Evolutionary conservation across 2,797 vertebrate genomes (phyloP), one percentile per base, ranked within the genome.

Genomic region (Anniella stebbinsi): DNA sequence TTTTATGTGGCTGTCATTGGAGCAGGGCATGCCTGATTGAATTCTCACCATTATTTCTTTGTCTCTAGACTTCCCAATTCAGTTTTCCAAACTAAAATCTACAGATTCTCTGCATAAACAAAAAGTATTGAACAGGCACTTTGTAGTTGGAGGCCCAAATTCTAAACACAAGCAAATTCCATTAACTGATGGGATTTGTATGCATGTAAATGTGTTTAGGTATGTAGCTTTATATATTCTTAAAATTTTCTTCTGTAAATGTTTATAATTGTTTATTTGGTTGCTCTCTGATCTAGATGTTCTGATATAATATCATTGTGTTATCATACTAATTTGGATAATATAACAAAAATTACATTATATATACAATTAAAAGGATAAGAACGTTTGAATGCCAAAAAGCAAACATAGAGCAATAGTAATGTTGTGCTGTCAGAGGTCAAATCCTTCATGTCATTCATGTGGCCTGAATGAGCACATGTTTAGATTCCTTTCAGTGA

Each of bases 161-260:
- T 84, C 63, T 85, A 89, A 89, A 89, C 83, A 89, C 63, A 87
- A 72, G 77, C 87, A 85, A 60, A 89, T 85, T 89, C 66, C 75
- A 70, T 89, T 85, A 84, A 80, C 45, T 89, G 73, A 89, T 89
- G 82, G 88, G 63, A 89, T 84, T 69, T 85, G 73, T 54, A 84
- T 89, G 83, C 82, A 84, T 85, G 75, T 70, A 77, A 57, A 89
- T 70, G 82, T 84, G 10, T 84, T 89, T 89, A 76, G 70, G 80
- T 76, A 83, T 76, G 70, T 83, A 76, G 70, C 57, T 83, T 83
- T 88, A 88, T 30, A 66, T 72, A 81, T 51, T 83, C 41, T 77
- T 66, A 45, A 77, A 76, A 25, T 69, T 36, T 57, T 60, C 30
- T 36, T 75, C 12, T 83, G 12, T 83, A 88, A 36, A 48, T 83